These are phyloP conservation scores for Erythrolamprus reginae DNA, from an alignment of 2,113 vertebrate genomes.

Conservation along the genomic window DNA sequence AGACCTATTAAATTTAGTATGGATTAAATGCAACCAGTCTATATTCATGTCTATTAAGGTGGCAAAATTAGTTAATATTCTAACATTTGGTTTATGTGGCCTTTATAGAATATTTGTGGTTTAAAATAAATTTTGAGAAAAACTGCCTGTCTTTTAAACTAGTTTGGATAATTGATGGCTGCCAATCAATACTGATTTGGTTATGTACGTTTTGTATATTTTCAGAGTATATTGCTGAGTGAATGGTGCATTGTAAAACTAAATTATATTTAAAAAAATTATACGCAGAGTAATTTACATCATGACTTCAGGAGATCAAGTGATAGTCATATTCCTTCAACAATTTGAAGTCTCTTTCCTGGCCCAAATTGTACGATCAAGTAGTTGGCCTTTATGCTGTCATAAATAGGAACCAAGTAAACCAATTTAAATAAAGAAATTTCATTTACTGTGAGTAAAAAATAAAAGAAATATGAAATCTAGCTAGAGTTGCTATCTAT, in stretches of 20 bases:
- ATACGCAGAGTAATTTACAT: slow-evolving; percentile 49
- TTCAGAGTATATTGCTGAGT: slow-evolving; percentile 68
- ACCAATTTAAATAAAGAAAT: slow-evolving; percentile 72
- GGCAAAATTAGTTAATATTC: slow-evolving; percentile 60
- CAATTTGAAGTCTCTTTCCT: slow-evolving; percentile 53
- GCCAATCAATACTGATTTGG: slow-evolving; percentile 61
- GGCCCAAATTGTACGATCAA: slow-evolving; percentile 50
- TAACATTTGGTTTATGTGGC: slow-evolving; percentile 72
- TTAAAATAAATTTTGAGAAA: slow-evolving; percentile 59
- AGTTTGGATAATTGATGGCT: slow-evolving; percentile 52
- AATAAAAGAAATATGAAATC: no score
- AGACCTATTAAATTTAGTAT: neutral
- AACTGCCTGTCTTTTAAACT: slow-evolving; percentile 51
- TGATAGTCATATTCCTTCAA: slow-evolving; percentile 52
- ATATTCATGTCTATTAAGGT: slow-evolving; percentile 63
- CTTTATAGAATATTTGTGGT: slow-evolving; percentile 73
- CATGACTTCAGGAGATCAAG: slow-evolving; percentile 35
- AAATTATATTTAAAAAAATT: slow-evolving; percentile 65
- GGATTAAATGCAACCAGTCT: slow-evolving; percentile 6
- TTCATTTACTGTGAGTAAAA: slow-evolving; percentile 64
- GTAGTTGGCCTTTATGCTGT: slow-evolving; percentile 65
- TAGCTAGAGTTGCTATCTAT: no score
- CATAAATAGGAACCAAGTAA: slow-evolving; percentile 62
- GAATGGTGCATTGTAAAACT: slow-evolving; percentile 62
- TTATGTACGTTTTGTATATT: slow-evolving; percentile 67